A percentile compares a stretch with the other conserved stretches of the same genome.
Evolutionary conservation across 2,888 invertebrate species (phyloP).

Genomic region (Pollenia amentaria): DNA sequence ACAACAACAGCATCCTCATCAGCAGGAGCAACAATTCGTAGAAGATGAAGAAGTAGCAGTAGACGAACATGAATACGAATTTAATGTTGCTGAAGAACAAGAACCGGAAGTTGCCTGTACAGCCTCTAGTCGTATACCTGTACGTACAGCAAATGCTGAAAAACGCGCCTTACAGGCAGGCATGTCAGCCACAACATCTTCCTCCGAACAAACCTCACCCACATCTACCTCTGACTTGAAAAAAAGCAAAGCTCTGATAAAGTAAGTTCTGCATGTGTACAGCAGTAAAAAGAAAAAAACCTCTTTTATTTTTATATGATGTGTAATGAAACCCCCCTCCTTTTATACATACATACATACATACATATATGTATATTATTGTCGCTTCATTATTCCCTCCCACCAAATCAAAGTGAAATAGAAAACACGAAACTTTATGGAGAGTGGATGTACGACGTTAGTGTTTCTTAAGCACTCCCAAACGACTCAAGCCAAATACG

Average conservation of each 20-base stretch:
- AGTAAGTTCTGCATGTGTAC: constrained; percentile 79
- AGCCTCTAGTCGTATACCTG: constrained; percentile 83
- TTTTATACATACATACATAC: no score
- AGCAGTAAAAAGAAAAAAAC: constrained; percentile 10
- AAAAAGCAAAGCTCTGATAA: constrained; percentile 80
- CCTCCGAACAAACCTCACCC: constrained; percentile 67
- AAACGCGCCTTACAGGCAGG: constrained; percentile 80
- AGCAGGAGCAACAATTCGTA: constrained; percentile 29
- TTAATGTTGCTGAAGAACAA: constrained; percentile 70
- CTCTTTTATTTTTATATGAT: constrained; percentile 16
- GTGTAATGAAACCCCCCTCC: constrained; percentile 4
- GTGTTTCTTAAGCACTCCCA: constrained; percentile 1
- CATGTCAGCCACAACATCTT: constrained; percentile 52
- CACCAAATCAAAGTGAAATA: neutral
- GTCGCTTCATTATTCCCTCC: no score
- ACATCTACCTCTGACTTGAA: constrained; percentile 63
- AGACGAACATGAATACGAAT: neutral
- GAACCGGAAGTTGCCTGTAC: constrained; percentile 69
- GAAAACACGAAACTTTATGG: constrained; percentile 22
- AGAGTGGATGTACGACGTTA: constrained; percentile 18
- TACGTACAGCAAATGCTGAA: constrained; percentile 83
- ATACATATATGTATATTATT: no score
- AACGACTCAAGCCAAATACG: neutral
- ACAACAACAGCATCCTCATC: constrained; percentile 57
- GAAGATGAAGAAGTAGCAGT: neutral